These are phyloP conservation scores for Blennius ocellaris DNA, from an alignment of 2,113 vertebrate genomes.

Conservation along the genomic window DNA sequence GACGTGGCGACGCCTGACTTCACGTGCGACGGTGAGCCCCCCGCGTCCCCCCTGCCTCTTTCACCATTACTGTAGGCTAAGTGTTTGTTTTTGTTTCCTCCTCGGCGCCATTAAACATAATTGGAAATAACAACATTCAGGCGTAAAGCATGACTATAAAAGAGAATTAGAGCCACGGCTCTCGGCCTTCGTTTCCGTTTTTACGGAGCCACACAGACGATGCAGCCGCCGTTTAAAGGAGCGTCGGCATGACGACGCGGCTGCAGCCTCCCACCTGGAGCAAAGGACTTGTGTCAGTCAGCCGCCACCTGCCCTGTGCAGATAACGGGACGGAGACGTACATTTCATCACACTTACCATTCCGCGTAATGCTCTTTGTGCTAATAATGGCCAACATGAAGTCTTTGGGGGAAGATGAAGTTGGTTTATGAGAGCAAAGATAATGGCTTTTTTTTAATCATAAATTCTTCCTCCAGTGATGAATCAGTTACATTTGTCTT, in stretches of 20 bases:
- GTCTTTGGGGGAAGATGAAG: background rate
- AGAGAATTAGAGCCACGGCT: background rate
- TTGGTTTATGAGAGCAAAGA: background rate
- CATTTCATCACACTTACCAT: background rate
- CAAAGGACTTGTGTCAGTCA: constrained; percentile 38
- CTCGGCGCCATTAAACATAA: background rate
- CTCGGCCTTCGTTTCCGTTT: background rate
- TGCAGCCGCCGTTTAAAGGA: background rate
- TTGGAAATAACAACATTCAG: background rate
- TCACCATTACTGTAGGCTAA: background rate
- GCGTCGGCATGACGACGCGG: constrained; percentile 10
- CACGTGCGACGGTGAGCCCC: constrained; percentile 91
- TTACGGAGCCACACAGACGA: background rate
- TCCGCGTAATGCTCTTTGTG: background rate
- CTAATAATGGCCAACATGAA: constrained; percentile 2
- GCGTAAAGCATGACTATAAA: background rate
- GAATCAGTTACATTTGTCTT: too few relatives aligned
- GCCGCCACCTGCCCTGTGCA: constrained; percentile 27
- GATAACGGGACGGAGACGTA: constrained; percentile 12
- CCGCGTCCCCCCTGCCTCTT: background rate
- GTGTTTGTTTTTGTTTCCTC: background rate
- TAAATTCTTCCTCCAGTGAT: background rate
- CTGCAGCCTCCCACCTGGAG: constrained; percentile 25
- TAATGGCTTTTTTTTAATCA: background rate
- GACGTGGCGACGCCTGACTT: constrained; percentile 97